phyloP scores from a whole-genome alignment of 2,888 invertebrate genomes.

The Sphaeridia pumilis region DNA sequence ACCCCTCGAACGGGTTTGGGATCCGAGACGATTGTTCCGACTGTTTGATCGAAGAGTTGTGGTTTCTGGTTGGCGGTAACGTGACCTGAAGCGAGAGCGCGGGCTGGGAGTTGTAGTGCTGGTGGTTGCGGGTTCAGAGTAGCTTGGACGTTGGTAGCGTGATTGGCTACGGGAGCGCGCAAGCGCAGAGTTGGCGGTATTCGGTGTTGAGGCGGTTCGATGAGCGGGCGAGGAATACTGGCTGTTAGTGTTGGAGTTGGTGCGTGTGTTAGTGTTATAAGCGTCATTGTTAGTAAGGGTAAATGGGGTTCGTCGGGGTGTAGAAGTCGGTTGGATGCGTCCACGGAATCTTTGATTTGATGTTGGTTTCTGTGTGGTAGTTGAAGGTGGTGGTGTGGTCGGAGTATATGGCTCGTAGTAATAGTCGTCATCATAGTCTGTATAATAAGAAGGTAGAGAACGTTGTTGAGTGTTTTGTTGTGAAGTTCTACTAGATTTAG shows the following conservation, averaged over 20 bases:
- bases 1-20: conserved; percentile 40
- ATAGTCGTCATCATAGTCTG: conserved; percentile 36
- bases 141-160: conserved; percentile 26
- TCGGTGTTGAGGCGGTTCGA: conserved; percentile 8
- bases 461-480: conserved; percentile 15
- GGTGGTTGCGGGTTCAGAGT: too few species aligned
- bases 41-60: conserved; percentile 23
- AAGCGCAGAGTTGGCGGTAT: conserved; percentile 15
- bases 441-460: conserved; percentile 27
- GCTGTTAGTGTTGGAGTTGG: conserved; percentile 15
- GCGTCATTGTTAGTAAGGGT: conserved; percentile 33
- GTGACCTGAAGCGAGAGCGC: conserved; percentile 28
- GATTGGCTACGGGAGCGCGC: conserved; percentile 23
- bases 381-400: conserved; percentile 25
- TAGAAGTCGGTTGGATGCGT: conserved; percentile 35
- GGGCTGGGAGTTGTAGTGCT: conserved; percentile 23
- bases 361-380: conserved; percentile 13
- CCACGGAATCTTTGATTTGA: conserved; percentile 32
- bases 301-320: conserved; percentile 33
- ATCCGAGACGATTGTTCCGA: conserved; percentile 22
- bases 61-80: conserved; percentile 19
- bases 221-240: conserved; percentile 3
- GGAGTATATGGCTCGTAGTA: conserved; percentile 37
- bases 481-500: conserved; percentile 19
- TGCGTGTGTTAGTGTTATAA: conserved; percentile 20